Percentiles rank a stretch among this genome's conserved stretches.
phyloP scores from a whole-genome alignment of 2,797 vertebrate species.

The Poeciliopsis infans region DNA sequence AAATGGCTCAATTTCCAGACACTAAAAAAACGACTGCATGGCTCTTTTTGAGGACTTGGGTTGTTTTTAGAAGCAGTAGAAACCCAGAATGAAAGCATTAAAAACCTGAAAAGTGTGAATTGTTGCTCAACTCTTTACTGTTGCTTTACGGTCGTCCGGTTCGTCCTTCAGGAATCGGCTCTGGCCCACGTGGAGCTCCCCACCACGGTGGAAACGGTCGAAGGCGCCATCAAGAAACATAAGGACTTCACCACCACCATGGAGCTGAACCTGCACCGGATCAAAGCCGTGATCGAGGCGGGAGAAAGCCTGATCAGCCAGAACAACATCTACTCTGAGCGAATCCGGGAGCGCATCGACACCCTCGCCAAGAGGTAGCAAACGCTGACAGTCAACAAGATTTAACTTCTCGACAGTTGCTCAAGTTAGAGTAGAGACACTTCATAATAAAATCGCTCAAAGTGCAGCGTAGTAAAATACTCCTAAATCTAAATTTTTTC shows the following conservation, averaged over 20 bases:
- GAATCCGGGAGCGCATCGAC: slow-evolving; percentile 84
- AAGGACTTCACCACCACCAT: slow-evolving; percentile 91
- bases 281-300: slow-evolving; percentile 87
- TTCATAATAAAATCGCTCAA: too few species aligned
- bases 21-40: too few species aligned
- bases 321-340: slow-evolving; percentile 86
- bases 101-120: not conserved
- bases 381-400: not conserved
- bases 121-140: too few species aligned
- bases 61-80: too few species aligned
- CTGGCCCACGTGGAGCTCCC: slow-evolving; percentile 87
- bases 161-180: slow-evolving; percentile 80
- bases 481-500: too few species aligned
- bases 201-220: slow-evolving; percentile 85
- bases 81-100: too few species aligned
- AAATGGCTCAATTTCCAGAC: too few species aligned
- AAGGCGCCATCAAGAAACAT: slow-evolving; percentile 87
- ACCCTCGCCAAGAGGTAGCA: slow-evolving; percentile 84
- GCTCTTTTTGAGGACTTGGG: too few species aligned
- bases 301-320: slow-evolving; percentile 89
- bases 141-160: not conserved
- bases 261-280: slow-evolving; percentile 91
- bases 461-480: too few species aligned
- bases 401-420: too few species aligned
- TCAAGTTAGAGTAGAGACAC: too few species aligned